Conservation (phyloP, 2,888 invertebrate genomes). For the Abrostola triplasia region DNA sequence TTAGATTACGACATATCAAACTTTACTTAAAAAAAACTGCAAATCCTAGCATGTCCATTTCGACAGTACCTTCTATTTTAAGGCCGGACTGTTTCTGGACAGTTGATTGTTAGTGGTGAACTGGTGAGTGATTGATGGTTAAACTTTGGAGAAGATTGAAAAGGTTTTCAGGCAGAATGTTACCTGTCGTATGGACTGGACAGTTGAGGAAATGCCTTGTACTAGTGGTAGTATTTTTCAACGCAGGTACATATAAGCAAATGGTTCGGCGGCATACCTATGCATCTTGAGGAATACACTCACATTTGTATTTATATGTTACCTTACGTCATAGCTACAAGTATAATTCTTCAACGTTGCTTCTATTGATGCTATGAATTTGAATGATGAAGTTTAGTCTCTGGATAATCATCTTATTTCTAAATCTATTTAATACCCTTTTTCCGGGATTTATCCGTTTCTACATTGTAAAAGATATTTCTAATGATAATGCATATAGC, state of each 20-base stretch:
- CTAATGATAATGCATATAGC: constrained; percentile 17
- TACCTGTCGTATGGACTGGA: not conserved
- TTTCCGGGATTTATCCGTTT: not conserved
- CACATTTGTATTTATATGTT: too few relatives aligned
- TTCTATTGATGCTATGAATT: too few relatives aligned
- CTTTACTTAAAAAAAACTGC: constrained; percentile 15
- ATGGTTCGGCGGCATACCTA: too few relatives aligned
- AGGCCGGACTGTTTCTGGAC: constrained; percentile 7
- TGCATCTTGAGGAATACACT: too few relatives aligned
- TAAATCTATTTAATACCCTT: not conserved
- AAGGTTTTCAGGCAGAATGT: not conserved
- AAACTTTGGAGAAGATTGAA: constrained; percentile 9
- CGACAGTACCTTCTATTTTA: constrained; percentile 18
- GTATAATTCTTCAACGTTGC: too few relatives aligned
- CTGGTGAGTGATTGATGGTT: constrained; percentile 30
- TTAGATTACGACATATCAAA: not conserved
- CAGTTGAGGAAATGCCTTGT: constrained; percentile 1
- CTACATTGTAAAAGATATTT: not conserved
- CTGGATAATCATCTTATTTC: too few relatives aligned
- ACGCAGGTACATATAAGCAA: too few relatives aligned
- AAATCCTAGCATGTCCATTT: constrained; percentile 11
- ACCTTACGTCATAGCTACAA: too few relatives aligned
- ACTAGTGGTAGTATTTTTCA: too few relatives aligned
- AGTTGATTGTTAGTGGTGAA: constrained; percentile 17
- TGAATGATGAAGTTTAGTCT: too few relatives aligned